Evolutionary conservation across 2,113 vertebrate species (phyloP).

Genomic region (Synodontis membranacea): DNA sequence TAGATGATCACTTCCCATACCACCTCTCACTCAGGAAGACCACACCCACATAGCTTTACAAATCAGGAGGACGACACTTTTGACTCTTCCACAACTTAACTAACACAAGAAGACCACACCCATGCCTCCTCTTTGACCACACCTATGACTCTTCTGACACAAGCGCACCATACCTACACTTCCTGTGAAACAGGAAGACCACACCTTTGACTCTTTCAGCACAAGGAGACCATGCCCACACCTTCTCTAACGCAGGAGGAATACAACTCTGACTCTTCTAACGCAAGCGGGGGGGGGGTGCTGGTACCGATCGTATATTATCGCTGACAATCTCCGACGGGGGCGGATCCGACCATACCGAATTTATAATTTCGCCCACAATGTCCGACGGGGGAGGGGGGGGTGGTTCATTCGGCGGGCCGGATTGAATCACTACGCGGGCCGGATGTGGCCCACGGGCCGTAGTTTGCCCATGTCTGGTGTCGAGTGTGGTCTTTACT

Average conservation of each 20-base stretch:
- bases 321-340: no score
- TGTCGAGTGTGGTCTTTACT: no score
- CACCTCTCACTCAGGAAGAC: background rate
- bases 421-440: no score
- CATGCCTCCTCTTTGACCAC: background rate
- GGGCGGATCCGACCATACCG: no score
- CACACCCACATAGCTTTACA: background rate
- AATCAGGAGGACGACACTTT: no score
- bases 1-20: background rate
- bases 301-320: no score
- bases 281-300: rapidly evolving
- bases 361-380: no score
- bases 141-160: background rate
- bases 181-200: background rate
- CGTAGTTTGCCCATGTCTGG: no score
- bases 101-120: background rate
- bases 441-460: no score
- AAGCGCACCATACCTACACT: background rate
- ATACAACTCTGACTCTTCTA: background rate
- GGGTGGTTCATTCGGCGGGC: no score
- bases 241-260: background rate
- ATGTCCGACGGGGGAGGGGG: no score
- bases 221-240: background rate
- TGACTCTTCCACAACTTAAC: background rate
- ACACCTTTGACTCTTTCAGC: background rate